These are phyloP conservation scores for Eilema caniola DNA, from an alignment of 2,888 invertebrate species.

Conservation along the genomic window DNA sequence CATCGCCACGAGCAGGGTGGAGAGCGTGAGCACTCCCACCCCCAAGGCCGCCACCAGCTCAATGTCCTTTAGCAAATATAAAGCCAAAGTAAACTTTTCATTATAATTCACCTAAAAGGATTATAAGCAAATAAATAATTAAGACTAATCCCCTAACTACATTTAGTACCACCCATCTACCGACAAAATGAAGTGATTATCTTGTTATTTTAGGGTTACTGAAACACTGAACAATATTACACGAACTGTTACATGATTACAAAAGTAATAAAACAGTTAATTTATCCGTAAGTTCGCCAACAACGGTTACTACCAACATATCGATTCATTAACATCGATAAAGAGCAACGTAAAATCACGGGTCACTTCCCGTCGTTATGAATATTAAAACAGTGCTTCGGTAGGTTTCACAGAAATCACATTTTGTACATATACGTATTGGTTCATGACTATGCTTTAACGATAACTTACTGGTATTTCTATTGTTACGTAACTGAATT, in stretches of 20 bases:
- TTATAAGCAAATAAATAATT: background rate
- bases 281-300: conserved; percentile 8
- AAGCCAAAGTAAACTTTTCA: too few species aligned
- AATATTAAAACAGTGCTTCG: conserved; percentile 39
- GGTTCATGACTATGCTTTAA: conserved; percentile 17
- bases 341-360: conserved; percentile 34
- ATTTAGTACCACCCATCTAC: background rate
- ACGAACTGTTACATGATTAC: conserved; percentile 7
- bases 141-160: background rate
- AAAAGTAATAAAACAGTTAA: conserved; percentile 19
- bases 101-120: too few species aligned
- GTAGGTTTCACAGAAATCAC: conserved; percentile 32
- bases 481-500: background rate
- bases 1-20: too few species aligned
- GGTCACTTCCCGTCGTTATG: conserved; percentile 39
- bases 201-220: background rate
- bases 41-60: too few species aligned
- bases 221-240: conserved; percentile 4
- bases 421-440: conserved; percentile 9
- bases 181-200: background rate
- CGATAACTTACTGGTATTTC: background rate
- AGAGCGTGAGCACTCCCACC: too few species aligned
- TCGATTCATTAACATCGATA: conserved; percentile 38
- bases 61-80: too few species aligned
- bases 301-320: conserved; percentile 23